Evolutionary conservation across 1,140 invertebrate genomes (phyloP).

Genomic region (Xylocopa sonorina): DNA sequence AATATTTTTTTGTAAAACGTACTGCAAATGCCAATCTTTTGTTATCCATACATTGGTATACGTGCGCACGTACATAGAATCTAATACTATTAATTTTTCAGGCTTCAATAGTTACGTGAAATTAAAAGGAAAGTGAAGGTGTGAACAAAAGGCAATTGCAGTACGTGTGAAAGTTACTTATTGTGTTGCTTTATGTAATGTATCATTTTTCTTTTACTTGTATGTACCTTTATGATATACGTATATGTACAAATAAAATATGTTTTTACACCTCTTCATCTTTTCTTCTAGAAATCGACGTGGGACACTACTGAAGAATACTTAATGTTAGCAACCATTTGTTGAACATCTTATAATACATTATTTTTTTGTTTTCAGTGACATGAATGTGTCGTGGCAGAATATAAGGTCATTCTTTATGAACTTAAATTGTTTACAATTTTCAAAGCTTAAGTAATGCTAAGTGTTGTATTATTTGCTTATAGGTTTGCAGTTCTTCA

Average conservation of each 20-base stretch:
- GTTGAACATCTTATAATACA: slow-evolving; percentile 70
- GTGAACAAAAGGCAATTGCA: slow-evolving; percentile 50
- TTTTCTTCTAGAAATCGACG: slow-evolving; percentile 53
- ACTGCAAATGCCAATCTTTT: slow-evolving; percentile 37
- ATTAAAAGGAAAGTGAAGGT: not conserved
- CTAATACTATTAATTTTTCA: not conserved
- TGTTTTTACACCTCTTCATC: slow-evolving; percentile 9
- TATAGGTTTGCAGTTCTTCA: slow-evolving; percentile 91
- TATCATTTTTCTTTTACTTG: slow-evolving; percentile 39
- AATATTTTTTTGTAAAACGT: slow-evolving; percentile 62
- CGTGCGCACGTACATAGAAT: not conserved
- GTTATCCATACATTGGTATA: not conserved
- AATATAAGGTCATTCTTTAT: slow-evolving; percentile 79
- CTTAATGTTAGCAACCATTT: slow-evolving; percentile 55
- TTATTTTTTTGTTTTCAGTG: slow-evolving; percentile 77
- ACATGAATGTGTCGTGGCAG: slow-evolving; percentile 76
- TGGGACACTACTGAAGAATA: slow-evolving; percentile 47
- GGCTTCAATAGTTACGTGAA: not conserved
- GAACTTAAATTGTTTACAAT: slow-evolving; percentile 67
- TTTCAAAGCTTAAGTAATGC: slow-evolving; percentile 64
- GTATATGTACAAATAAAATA: slow-evolving; percentile 60
- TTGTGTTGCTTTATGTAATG: slow-evolving; percentile 32
- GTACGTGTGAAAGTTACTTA: slow-evolving; percentile 37
- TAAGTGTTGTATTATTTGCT: slow-evolving; percentile 72
- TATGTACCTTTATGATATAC: slow-evolving; percentile 33